Base-by-base conservation (phyloP, 2,113 vertebrate genomes). In the Empidonax traillii region DNA sequence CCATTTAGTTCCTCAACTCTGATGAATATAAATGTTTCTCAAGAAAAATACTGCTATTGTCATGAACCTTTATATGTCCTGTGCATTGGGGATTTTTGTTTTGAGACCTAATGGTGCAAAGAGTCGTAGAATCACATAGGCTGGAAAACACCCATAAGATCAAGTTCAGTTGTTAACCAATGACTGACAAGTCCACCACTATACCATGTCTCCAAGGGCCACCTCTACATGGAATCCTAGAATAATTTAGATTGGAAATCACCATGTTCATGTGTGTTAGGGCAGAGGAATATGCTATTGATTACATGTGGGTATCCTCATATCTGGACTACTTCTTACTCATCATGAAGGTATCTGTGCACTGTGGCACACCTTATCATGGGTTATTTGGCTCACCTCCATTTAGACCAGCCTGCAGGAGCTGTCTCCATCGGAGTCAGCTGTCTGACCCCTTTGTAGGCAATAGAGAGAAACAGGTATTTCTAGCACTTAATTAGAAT, bases 261-360 rank as follows among this genome's bases (percentile, higher is more conserved):
- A 65, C 1, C 12, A 18, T 1, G 0, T 73, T 59, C 8, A 4
- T 35, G 24, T 46, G 22, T 41, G 5, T 35, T 41, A 84, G 1
- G 35, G 43, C 35, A 86, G 61, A 86, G 30, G 23, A 63, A 43
- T 37, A 56, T 19, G 7, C 17, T 11, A 46, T 5, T 53, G 53
- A 49, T 68, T 28, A 44, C 8, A 62, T 12, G 19, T 25, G 8
- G 6, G 14, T 68, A 53, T 49, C 27, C 25, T 49, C 43, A 31
- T 14, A 65, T 31, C 41, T 58, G 27, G 37, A 56, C 11, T 13
- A 25, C 46, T 87, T 78, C 28, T 63, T 27, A 35, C 17, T 47
- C 84, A n/a, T n/a, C 14, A 49, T 5, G 19, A 72, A 85, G 52
- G 25, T 22, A 8, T 39, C 66, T 28, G 9, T 24, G 49, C n/a